Conservation (phyloP, 2,888 invertebrate species). For the Platycnemis pennipes region DNA sequence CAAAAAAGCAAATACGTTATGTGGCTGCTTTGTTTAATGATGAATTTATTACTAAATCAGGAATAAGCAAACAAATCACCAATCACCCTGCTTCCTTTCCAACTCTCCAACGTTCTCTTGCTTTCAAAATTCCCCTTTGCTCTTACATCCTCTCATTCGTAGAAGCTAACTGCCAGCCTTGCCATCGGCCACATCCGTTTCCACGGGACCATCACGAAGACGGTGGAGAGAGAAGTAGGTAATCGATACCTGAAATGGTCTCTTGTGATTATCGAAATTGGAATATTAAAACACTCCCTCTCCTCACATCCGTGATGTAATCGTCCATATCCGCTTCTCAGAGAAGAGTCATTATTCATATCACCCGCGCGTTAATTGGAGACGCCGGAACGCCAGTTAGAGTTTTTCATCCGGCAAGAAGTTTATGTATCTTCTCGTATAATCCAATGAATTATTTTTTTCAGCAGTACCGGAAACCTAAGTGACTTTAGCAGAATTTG, state of each 20-base stretch:
- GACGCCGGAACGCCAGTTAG: not conserved
- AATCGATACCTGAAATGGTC: not conserved
- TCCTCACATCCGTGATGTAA: not conserved
- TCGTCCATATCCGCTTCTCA: not conserved
- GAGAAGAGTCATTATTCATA: not conserved
- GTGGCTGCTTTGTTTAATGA: too few species aligned
- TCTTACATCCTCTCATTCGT: too few species aligned
- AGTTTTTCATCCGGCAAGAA: not conserved
- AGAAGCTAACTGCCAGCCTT: too few species aligned
- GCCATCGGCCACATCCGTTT: not conserved
- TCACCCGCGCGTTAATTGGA: not conserved
- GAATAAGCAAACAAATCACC: too few species aligned
- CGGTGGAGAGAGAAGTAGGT: not conserved
- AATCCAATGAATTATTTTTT: not conserved
- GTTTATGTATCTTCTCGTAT: not conserved
- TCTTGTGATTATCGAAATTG: not conserved
- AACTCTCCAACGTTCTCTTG: too few species aligned
- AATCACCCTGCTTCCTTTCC: too few species aligned
- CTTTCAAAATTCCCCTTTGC: too few species aligned
- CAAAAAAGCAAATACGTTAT: too few species aligned
- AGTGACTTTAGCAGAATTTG: not conserved
- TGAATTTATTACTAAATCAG: too few species aligned
- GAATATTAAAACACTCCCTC: not conserved
- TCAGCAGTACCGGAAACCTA: not conserved
- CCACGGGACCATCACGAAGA: not conserved